A percentile compares a stretch with the other conserved stretches of the same genome.
phyloP scores from a whole-genome alignment of 1,140 invertebrate species.

The Metaphire vulgaris region DNA sequence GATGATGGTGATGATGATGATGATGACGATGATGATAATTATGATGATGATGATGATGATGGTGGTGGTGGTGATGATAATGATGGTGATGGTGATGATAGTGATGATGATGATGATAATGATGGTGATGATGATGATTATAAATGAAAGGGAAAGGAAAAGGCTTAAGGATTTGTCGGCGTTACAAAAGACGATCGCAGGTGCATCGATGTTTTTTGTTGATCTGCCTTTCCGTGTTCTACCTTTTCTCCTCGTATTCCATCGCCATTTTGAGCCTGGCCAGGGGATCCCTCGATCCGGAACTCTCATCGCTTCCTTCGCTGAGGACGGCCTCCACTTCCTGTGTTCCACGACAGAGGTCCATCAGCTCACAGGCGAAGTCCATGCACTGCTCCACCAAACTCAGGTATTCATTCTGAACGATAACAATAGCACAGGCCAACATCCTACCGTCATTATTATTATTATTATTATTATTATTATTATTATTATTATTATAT shows the following conservation, averaged over 20 bases:
- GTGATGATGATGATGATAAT: constrained; percentile 6
- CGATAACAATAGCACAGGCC: no score
- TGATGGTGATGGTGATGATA: constrained; percentile 8
- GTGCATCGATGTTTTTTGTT: no score
- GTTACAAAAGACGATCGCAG: no score
- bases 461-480: neutral
- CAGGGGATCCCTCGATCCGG: constrained; percentile 41
- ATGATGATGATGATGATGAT: constrained; percentile 17
- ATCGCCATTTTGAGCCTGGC: constrained; percentile 33
- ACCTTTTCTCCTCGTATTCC: constrained; percentile 37
- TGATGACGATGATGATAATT: constrained; percentile 4
- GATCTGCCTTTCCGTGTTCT: no score
- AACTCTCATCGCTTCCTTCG: constrained; percentile 18
- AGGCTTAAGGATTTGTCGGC: no score
- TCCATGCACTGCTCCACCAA: constrained; percentile 35
- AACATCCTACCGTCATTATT: neutral
- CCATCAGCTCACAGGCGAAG: constrained; percentile 34
- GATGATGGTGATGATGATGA: neutral
- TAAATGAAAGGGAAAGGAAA: no score
- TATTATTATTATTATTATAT: constrained; percentile 4
- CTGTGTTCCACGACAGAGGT: constrained; percentile 30
- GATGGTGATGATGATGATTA: constrained; percentile 8
- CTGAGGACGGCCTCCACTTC: constrained; percentile 32
- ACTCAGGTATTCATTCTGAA: constrained; percentile 28
- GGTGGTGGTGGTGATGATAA: constrained; percentile 8